phyloP scores from a whole-genome alignment of 2,888 invertebrate genomes.

The Melieria crassipennis region DNA sequence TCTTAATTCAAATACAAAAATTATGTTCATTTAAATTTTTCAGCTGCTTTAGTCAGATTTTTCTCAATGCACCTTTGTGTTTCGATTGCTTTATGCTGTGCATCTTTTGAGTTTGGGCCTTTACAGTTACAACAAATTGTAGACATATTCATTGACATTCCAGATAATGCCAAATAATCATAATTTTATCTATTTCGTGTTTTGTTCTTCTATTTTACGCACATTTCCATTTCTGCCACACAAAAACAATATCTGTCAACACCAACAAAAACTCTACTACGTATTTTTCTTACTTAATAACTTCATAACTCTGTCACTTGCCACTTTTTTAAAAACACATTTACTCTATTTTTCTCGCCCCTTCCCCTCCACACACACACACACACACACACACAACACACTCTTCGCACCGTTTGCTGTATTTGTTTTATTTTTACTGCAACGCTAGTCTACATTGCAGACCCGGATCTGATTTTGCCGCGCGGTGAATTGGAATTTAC shows the following conservation, averaged over 20 bases:
- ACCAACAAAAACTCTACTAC: background rate
- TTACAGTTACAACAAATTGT: too few relatives aligned
- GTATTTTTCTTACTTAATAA: background rate
- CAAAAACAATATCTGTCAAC: background rate
- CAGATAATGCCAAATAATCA: too few relatives aligned
- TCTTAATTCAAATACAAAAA: too few relatives aligned
- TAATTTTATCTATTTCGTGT: background rate
- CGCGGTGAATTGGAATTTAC: conserved; percentile 67
- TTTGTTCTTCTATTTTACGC: background rate
- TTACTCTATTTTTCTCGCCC: background rate
- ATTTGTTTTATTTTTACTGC: conserved; percentile 39
- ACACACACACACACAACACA: background rate
- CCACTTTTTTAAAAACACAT: background rate
- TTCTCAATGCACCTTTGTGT: too few relatives aligned
- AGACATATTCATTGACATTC: too few relatives aligned
- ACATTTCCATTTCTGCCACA: background rate
- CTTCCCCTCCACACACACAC: background rate
- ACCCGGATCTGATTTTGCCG: conserved; percentile 66
- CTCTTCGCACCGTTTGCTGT: background rate
- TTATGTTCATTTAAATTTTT: too few relatives aligned
- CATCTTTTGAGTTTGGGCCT: too few relatives aligned
- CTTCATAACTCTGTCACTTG: background rate
- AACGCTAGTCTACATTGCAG: conserved; percentile 67
- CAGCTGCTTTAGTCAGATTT: too few relatives aligned
- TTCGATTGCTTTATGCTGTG: too few relatives aligned